A percentile compares a stretch with the other conserved stretches of the same genome.
phyloP scores from a whole-genome alignment of 2,888 invertebrate species.

The Drosophila mimetica region DNA sequence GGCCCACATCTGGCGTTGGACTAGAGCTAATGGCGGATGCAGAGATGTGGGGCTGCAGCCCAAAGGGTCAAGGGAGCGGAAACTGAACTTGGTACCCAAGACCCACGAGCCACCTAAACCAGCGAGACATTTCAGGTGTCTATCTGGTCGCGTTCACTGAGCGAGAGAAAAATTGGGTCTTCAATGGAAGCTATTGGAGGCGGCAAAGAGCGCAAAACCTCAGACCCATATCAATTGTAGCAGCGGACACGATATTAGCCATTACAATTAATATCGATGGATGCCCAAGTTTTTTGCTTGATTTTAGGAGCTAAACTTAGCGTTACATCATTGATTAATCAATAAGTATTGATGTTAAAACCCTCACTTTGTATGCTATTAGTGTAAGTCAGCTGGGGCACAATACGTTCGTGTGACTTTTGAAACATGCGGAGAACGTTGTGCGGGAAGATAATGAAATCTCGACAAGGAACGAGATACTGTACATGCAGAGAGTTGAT shows the following conservation, averaged over 20 bases:
- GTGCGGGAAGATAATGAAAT: constrained; percentile 54
- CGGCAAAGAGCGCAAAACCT: constrained; percentile 17
- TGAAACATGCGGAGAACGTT: constrained; percentile 26
- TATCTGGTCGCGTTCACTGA: constrained; percentile 24
- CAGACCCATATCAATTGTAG: constrained; percentile 6
- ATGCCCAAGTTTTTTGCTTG: neutral
- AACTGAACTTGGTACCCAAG: constrained; percentile 5
- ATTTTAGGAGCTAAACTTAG: neutral
- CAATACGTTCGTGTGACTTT: constrained; percentile 58
- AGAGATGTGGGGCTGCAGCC: constrained; percentile 10
- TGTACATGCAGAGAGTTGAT: constrained; percentile 7
- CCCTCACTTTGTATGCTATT: neutral
- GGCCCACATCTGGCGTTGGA: constrained; percentile 3
- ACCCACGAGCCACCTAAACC: constrained; percentile 1
- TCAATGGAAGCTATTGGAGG: constrained; percentile 15
- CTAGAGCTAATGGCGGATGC: constrained; percentile 1
- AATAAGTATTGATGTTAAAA: neutral
- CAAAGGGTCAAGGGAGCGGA: constrained; percentile 16
- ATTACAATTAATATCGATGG: neutral
- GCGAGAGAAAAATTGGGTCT: constrained; percentile 14
- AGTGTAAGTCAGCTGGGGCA: constrained; percentile 4
- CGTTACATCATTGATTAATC: neutral
- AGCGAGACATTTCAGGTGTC: constrained; percentile 46
- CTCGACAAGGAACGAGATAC: constrained; percentile 44
- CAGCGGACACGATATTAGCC: constrained; percentile 7